Evolutionary conservation across 2,113 vertebrate genomes (phyloP), one percentile per base, ranked within the genome.

Genomic region (Dascyllus trimaculatus): DNA sequence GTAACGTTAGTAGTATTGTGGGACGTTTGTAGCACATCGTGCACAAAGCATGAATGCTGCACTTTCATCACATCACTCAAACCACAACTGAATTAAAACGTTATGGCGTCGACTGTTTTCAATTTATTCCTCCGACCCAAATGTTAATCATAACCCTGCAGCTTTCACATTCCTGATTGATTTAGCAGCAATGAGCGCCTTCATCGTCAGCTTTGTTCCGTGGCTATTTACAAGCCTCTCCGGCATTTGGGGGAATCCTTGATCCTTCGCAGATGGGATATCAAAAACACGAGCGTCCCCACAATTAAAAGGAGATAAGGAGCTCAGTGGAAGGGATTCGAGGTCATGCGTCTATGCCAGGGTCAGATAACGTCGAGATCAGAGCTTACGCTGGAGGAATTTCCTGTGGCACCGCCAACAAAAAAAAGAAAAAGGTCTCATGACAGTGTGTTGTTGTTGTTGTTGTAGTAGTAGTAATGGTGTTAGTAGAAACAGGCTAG

Each of bases 221-320:
- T 78, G 26, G 54, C 75, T 78, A 59, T 69, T 73, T 75, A 45
- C 48, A 73, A 26, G 49, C 76, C 21, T 76, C 21, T 22, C 8
- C 8, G 18, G 40, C 51, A 58, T 74, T 81, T 43, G 21, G 62
- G n/a, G 26, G 54, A 80, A 61, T 69, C 70, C 56, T 76, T 72
- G 24, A 78, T 86, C 74, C 57, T 60, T 52, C 19, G n/a, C 76
- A 73, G 82, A 82, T 70, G 68, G 62, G 70, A 72, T 61, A 85
- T 81, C 48, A 54, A 76, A 35, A 89, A 84, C 75, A 71, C 0
- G 29, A 17, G 65, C 21, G 15, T 57, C 59, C n/a, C 46, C 29
- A 78, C 71, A 86, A 83, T 88, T 83, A 78, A 75, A 84, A 80
- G 76, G 21, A 87, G 80, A 88, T 86, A 88, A 90, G 80, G 29